A percentile compares a stretch with the other conserved stretches of the same genome.
These are phyloP conservation scores for Mormyrus iriodes DNA, from an alignment of 2,113 vertebrate genomes.

Conservation along the genomic window DNA sequence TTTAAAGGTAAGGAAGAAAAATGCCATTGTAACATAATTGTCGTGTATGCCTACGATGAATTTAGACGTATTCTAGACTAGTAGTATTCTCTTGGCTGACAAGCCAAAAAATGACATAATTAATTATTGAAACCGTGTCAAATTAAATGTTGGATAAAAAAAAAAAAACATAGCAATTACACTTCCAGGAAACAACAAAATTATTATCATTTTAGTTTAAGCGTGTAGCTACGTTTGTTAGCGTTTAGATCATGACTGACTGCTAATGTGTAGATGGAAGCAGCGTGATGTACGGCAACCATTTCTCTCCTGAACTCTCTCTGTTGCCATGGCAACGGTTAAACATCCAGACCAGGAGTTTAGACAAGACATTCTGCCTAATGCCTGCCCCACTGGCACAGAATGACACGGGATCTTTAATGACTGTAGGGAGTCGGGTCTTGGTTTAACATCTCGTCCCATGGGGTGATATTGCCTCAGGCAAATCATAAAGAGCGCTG, in stretches of 20 bases:
- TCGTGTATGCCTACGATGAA: neutral
- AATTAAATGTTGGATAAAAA: neutral
- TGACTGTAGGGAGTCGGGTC: neutral
- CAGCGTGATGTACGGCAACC: neutral
- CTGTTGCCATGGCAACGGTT: conserved; percentile 11
- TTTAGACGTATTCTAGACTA: neutral
- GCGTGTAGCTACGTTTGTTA: neutral
- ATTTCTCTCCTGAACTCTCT: neutral
- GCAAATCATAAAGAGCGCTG: neutral
- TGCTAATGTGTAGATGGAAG: neutral
- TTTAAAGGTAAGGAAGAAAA: neutral
- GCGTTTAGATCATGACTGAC: neutral
- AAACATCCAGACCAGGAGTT: conserved; percentile 10
- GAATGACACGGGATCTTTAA: neutral
- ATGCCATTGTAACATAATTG: neutral
- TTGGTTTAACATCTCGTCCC: conserved; percentile 9
- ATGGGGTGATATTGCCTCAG: neutral
- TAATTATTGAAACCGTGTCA: neutral
- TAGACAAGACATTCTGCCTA: neutral
- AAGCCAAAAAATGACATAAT: neutral
- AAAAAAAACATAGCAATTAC: neutral
- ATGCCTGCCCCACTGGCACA: neutral
- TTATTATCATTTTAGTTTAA: neutral
- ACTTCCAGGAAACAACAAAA: neutral
- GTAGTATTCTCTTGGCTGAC: neutral